Evolutionary conservation across 2,113 vertebrate species (phyloP), one percentile per base, ranked within the genome.

Genomic region (Rhinopomastus cyanomelas): DNA sequence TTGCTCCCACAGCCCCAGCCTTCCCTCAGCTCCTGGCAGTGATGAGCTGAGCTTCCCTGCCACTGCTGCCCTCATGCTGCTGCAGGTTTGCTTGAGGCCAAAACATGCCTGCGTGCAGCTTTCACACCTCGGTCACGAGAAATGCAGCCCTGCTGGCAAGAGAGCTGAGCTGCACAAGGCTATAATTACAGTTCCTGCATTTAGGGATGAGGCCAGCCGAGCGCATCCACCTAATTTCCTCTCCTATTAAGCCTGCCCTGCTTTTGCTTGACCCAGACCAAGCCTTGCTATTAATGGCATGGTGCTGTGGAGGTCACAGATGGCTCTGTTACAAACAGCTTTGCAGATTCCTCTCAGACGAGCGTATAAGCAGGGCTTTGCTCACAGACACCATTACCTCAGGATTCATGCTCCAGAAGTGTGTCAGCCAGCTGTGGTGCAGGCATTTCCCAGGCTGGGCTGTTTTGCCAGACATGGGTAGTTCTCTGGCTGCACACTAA

Each of bases 181-280:
- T 89, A 39, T 94, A 94, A 94, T 89, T 94, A 92, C 73, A 88
- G 76, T 2, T 21, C 49, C 61, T 91, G 39, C 65, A 75, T 5
- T 39, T 5, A 2, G 39, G 30, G 73, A 75, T 69, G 76, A 78
- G 91, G 91, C 90, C 85, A 91, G 89, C 77, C 20, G 13, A 89
- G 91, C 10, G 9, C 68, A 94, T 91, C 89, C 89, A 93, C 82
- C 72, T 95, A 80, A 93, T 96, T 95, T 96, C 95, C 93, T 95
- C 91, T 92, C 62, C 87, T 87, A 87, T 91, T 95, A 92, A 87
- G 85, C 51, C 75, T 92, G 89, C 85, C 67, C 78, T 94, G 89
- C 79, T 94, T 95, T 94, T 94, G 75, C 81, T 77, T 91, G 89
- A 96, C 91, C 89, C 87, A 91, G 93, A 90, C 73, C 83, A 81